phyloP scores from a whole-genome alignment of 2,113 vertebrate species.

The Callipepla squamata region DNA sequence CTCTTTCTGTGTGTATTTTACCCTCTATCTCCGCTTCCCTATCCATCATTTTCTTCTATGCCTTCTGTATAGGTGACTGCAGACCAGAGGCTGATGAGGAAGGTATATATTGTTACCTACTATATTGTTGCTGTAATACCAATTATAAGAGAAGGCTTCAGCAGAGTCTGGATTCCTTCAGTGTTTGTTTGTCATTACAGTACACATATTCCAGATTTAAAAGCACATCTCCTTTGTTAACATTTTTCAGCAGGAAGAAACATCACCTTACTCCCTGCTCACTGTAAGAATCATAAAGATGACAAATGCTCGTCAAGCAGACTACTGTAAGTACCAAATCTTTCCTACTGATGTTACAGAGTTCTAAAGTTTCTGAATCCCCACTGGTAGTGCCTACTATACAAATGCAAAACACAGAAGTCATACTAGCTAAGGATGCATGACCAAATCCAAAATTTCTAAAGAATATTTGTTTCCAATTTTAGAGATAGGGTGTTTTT shows the following conservation, averaged over 20 bases:
- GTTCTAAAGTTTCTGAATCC: background rate
- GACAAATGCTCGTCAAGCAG: constrained; percentile 65
- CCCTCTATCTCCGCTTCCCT: background rate
- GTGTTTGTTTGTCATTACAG: background rate
- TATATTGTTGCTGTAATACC: background rate
- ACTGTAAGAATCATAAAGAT: constrained; percentile 78
- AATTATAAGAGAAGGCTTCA: background rate
- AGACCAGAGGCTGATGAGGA: background rate
- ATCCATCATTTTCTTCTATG: background rate
- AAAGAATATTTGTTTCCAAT: background rate
- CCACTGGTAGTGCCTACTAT: background rate
- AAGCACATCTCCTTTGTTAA: background rate
- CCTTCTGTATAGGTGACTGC: background rate
- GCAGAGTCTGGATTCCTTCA: background rate
- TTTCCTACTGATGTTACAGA: background rate
- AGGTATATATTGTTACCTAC: background rate
- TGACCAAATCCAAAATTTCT: background rate
- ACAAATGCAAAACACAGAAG: background rate
- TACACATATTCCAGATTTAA: background rate
- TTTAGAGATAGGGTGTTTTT: background rate
- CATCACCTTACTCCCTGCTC: constrained; percentile 66
- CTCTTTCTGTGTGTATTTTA: background rate
- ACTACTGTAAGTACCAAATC: constrained; percentile 75
- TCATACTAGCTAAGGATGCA: background rate
- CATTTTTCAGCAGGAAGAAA: constrained; percentile 53